Evolutionary conservation across 2,797 vertebrate species (phyloP).

Genomic region (Heliangelus exortis): DNA sequence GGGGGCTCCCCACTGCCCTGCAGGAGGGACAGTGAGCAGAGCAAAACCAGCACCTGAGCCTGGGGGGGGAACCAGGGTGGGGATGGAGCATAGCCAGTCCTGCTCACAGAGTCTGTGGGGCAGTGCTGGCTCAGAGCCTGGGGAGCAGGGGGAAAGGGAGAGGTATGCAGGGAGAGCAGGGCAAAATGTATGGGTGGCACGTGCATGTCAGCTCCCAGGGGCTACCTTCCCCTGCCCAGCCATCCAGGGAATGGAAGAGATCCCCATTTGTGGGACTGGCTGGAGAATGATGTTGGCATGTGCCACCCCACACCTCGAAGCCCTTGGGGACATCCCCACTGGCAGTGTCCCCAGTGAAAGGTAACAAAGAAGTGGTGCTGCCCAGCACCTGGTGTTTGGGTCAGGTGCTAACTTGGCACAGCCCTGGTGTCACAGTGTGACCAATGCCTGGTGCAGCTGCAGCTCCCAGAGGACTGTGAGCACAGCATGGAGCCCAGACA

Average conservation of each 20-base stretch:
- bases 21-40: conserved; percentile 63
- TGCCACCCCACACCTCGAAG: background rate
- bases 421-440: background rate
- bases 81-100: background rate
- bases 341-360: fast-evolving
- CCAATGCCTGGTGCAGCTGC: fast-evolving
- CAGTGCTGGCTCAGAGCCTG: background rate
- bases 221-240: background rate
- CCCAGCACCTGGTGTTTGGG: background rate
- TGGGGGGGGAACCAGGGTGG: background rate
- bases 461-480: background rate
- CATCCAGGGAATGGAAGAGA: fast-evolving
- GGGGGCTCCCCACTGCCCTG: conserved; percentile 98
- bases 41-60: conserved; percentile 43
- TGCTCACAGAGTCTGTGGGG: background rate
- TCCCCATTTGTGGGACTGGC: fast-evolving
- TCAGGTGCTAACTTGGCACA: background rate
- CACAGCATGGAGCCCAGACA: background rate
- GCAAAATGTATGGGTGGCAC: background rate
- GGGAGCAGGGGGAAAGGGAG: background rate
- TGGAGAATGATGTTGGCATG: background rate
- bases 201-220: background rate
- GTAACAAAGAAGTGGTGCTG: background rate
- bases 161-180: background rate
- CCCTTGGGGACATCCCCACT: background rate